phyloP scores from a whole-genome alignment of 2,888 invertebrate species.

The Pollenia labialis region DNA sequence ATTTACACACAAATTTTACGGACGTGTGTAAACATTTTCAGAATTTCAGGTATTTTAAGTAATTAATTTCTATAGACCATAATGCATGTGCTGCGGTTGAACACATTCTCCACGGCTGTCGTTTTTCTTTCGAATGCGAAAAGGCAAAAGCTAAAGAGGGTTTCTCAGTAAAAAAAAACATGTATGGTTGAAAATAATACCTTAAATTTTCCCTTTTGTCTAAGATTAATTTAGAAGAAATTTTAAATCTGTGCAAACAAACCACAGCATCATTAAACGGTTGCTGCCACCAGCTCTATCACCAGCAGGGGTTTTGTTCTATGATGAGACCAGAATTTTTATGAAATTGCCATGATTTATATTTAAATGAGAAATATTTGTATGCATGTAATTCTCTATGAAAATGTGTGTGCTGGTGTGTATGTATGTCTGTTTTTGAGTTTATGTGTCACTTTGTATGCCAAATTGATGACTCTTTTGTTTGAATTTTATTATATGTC shows the following conservation, averaged over 20 bases:
- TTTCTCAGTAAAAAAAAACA: not conserved
- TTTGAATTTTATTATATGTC: constrained; percentile 16
- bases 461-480: constrained; percentile 46
- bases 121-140: not conserved
- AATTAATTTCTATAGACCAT: constrained; percentile 66
- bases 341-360: not conserved
- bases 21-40: constrained; percentile 26
- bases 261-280: constrained; percentile 19
- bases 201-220: constrained; percentile 34
- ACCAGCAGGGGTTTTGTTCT: constrained; percentile 6
- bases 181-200: constrained; percentile 9
- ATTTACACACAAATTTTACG: not conserved
- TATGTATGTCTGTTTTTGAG: not conserved
- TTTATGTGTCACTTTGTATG: constrained; percentile 10
- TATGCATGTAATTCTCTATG: not conserved
- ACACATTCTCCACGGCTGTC: constrained; percentile 9
- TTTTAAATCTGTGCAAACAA: constrained; percentile 30
- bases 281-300: constrained; percentile 1
- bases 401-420: not conserved
- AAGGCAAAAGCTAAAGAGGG: not conserved
- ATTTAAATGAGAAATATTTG: constrained; percentile 1
- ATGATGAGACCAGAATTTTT: not conserved
- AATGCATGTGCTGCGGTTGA: constrained; percentile 59
- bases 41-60: constrained; percentile 54
- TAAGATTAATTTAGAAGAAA: constrained; percentile 45